Base-by-base conservation (phyloP, 1,140 invertebrate genomes). In the Probaryconus sp. region DNA sequence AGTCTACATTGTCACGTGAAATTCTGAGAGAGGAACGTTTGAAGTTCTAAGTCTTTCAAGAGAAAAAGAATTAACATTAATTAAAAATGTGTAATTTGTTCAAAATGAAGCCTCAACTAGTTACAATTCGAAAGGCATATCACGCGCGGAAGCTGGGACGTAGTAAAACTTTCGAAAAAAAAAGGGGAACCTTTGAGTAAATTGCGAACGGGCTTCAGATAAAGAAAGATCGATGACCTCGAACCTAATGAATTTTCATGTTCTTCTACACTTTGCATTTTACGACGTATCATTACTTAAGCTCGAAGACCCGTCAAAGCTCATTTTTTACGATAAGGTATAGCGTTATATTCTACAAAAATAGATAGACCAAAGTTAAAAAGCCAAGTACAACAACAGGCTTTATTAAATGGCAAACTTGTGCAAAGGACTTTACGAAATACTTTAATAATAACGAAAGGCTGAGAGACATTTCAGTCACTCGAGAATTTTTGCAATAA, bases 211-310 rank as follows among this genome's bases (percentile, higher is more conserved):
- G 64, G 58, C 56, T 68, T 71, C 50, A 70, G 60, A 68, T 75
- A 58, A 63, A 65, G 63, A 72, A 78, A 68, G 71, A 78, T 78
- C 76, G 76, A 74, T 71, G 70, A 78, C 76, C 76, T 71, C 71
- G 37, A 64, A 56, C 56, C 53, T 63, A 63, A 60, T 77, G 76
- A 77, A 77, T 77, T 77, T 77, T 77, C 74, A 77, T 77, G 76
- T 74, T 67, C 70, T 60, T 63, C 70, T 61, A 70, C 60, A 56
- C 51, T 77, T 73, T 61, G 55, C 47, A 70, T 74, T 77, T 77
- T 74, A 77, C 70, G 70, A 77, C 61, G 58, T 55, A 63, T 67
- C 70, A 73, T 77, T 68, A 77, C 55, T 73, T 72, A 72, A 72
- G 55, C 70, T 73, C 61, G 55, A 73, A 60, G 61, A 67, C 53